A percentile compares a stretch with the other conserved stretches of the same genome.
Conservation (phyloP, 2,888 invertebrate genomes). For the Spialia ferax region DNA sequence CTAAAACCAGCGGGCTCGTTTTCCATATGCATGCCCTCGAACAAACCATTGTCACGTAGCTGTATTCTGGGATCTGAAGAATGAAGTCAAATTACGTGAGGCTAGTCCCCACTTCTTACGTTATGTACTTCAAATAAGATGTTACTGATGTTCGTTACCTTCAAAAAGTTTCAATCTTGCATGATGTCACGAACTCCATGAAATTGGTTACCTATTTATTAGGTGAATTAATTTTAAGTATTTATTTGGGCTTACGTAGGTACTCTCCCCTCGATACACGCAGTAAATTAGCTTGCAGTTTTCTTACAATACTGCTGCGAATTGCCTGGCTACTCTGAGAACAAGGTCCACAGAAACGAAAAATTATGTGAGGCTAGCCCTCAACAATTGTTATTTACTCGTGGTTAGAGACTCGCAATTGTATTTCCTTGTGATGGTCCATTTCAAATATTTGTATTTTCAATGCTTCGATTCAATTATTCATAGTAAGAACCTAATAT, state of each 20-base stretch:
- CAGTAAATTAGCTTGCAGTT: background rate
- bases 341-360: background rate
- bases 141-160: background rate
- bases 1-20: background rate
- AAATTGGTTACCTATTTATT: too few species aligned
- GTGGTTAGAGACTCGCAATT: background rate
- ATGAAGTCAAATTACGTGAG: background rate
- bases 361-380: background rate
- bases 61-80: slow-evolving; percentile 1
- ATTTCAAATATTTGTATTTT: background rate
- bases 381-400: background rate
- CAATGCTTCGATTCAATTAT: background rate
- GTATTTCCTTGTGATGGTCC: background rate
- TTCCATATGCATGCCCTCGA: background rate
- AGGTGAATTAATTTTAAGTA: background rate
- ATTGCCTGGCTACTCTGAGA: background rate
- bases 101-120: slow-evolving; percentile 8
- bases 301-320: background rate
- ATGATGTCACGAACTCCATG: background rate
- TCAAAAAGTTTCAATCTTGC: background rate
- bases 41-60: background rate
- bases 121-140: background rate
- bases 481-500: background rate
- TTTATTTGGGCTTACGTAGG: background rate
- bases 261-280: background rate